phyloP scores from a whole-genome alignment of 1,140 invertebrate genomes.

The Nylanderia fulva region DNA sequence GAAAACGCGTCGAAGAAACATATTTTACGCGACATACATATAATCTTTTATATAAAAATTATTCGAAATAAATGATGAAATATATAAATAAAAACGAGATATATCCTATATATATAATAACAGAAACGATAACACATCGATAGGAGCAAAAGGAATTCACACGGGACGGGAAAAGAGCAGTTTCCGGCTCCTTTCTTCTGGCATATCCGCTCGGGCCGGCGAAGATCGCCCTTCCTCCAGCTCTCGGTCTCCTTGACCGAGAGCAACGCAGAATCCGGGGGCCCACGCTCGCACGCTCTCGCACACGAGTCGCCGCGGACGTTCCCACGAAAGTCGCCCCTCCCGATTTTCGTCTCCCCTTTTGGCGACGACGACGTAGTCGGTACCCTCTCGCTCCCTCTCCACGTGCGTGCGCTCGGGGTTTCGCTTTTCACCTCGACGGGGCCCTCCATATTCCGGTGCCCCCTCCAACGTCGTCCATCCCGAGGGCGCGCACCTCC shows the following conservation, averaged over 20 bases:
- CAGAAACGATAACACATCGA: background rate
- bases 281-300: constrained; percentile 18
- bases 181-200: constrained; percentile 46
- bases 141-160: constrained; percentile 15
- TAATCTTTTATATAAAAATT: too few species aligned
- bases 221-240: constrained; percentile 46
- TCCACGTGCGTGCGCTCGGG: constrained; percentile 13
- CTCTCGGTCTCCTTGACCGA: constrained; percentile 76
- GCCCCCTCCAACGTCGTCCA: constrained; percentile 63
- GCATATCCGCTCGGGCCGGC: constrained; percentile 31
- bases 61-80: too few species aligned
- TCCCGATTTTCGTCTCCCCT: constrained; percentile 64
- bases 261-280: constrained; percentile 69
- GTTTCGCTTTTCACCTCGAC: constrained; percentile 63
- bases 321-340: constrained; percentile 84
- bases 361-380: background rate
- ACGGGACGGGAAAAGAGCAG: background rate
- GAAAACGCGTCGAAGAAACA: background rate
- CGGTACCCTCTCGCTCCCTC: constrained; percentile 35
- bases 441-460: constrained; percentile 3
- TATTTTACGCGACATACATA: too few species aligned
- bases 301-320: constrained; percentile 76
- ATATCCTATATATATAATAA: background rate
- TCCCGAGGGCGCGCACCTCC: constrained; percentile 58
- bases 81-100: too few species aligned